Evolutionary conservation across 2,888 invertebrate genomes (phyloP), one percentile per base, ranked within the genome.

Genomic region (Eristalis pertinax): DNA sequence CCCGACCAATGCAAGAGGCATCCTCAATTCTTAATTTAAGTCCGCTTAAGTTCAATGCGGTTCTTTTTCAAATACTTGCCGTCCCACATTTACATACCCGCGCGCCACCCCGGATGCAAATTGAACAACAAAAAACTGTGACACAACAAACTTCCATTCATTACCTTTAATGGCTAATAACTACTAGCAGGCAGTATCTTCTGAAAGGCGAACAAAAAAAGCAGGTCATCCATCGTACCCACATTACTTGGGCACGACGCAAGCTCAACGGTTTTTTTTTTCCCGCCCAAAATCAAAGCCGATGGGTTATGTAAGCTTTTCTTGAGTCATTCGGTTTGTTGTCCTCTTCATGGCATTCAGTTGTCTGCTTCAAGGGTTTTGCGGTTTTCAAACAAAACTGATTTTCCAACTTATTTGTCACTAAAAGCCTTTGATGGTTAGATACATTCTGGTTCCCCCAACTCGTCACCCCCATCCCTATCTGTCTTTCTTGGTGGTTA

Each of bases 361-460:
- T 76, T 67, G 22, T 8, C 32, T 32, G 13, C 63, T 35, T 11
- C 24, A 74, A 56, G 56, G 74, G 77, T 38, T 82, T 78, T 82
- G 82, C 43, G 85, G 85, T 83, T 60, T 74, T 19, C 60, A 69
- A 78, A 79, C 69, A 70, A 65, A 83, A 78, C 86, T 75, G 78
- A 75, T 83, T 86, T 83, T 62, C 56, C 56, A 76, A 65, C 74
- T 63, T 74, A 64, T 78, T 86, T 76, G 29, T 70, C 50, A 69
- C 38, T 70, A 13, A 58, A 79, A 86, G 65, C 78, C 70, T 86
- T 86, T 83, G 86, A 83, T 75, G 70, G 65, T 50, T 69, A n/a
- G 8, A 50, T 38, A 38, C 38, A 11, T 10, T 38, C 13, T 38
- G 38, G 1, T 38, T 13, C 4, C 0, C 8, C 32, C 10, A 8